These are phyloP conservation scores for Abrostola triplasia DNA, from an alignment of 2,888 invertebrate genomes.

Conservation along the genomic window DNA sequence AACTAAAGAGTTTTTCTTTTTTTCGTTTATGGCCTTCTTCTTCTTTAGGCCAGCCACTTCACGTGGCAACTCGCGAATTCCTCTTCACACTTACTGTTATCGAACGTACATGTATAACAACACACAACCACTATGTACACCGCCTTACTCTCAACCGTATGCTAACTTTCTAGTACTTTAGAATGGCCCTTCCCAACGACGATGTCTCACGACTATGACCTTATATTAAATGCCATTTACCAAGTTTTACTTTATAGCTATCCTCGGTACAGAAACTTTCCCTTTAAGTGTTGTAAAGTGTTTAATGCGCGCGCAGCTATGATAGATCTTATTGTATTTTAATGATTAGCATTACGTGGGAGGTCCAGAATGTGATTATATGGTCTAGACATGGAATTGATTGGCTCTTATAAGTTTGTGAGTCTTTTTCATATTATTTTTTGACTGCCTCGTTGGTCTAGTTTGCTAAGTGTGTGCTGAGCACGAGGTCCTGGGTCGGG, in stretches of 20 bases:
- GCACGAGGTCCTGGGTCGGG: too few relatives aligned
- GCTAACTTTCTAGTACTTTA: constrained; percentile 48
- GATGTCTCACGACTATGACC: constrained; percentile 49
- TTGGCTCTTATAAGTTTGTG: too few relatives aligned
- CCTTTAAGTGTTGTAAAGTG: constrained; percentile 6
- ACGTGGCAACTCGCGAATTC: too few relatives aligned
- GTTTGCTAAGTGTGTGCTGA: too few relatives aligned
- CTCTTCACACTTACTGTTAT: background rate
- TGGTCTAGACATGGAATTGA: too few relatives aligned
- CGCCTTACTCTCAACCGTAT: constrained; percentile 13
- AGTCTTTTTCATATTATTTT: too few relatives aligned
- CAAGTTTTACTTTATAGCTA: constrained; percentile 27
- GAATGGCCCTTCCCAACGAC: constrained; percentile 39
- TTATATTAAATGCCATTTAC: constrained; percentile 49
- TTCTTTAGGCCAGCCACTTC: too few relatives aligned
- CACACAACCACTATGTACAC: constrained; percentile 19
- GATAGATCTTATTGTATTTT: background rate
- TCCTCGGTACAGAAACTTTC: constrained; percentile 41
- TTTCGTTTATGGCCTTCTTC: too few relatives aligned
- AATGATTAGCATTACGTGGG: background rate
- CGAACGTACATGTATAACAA: constrained; percentile 11
- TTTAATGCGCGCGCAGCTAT: background rate
- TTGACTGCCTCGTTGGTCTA: too few relatives aligned
- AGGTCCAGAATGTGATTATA: background rate
- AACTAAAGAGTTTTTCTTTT: too few relatives aligned